phyloP scores from a whole-genome alignment of 37 sponge, comb jelly and placozoan genomes.

The Eunapius fragilis region DNA sequence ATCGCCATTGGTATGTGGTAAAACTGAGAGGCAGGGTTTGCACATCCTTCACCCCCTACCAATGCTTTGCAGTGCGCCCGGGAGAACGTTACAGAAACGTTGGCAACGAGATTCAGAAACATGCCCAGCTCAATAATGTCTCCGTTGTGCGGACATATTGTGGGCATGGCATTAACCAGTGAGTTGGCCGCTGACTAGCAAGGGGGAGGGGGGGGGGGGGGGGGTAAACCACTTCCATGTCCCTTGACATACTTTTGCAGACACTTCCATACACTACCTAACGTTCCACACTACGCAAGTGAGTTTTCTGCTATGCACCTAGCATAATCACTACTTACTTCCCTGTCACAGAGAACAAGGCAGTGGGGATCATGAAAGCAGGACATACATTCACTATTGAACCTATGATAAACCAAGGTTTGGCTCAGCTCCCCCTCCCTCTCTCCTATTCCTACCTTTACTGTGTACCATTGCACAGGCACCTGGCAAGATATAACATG shows the following conservation, averaged over 20 bases:
- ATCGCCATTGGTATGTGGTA: too few relatives aligned
- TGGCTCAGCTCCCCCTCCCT: not conserved
- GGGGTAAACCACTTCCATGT: not conserved
- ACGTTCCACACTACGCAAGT: conserved; percentile 95
- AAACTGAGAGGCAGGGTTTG: too few relatives aligned
- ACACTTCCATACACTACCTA: conserved; percentile 90
- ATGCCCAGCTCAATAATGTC: conserved; percentile 77
- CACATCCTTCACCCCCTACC: too few relatives aligned
- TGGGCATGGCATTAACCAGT: conserved; percentile 96
- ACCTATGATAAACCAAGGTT: conserved; percentile 93
- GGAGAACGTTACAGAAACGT: conserved; percentile 87
- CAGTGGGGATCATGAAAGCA: conserved; percentile 92
- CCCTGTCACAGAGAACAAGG: conserved; percentile 84
- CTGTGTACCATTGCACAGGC: conserved; percentile 22
- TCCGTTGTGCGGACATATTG: conserved; percentile 94
- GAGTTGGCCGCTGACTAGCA: not conserved
- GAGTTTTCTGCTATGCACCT: conserved; percentile 18
- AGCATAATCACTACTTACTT: not conserved
- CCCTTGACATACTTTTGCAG: conserved; percentile 14
- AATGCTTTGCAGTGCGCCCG: conserved; percentile 72
- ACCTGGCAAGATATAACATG: conserved; percentile 90
- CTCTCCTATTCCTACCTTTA: not conserved
- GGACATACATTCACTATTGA: conserved; percentile 98
- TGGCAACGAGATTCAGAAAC: conserved; percentile 88
- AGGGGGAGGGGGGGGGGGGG: not conserved